Conservation (phyloP, 2,113 vertebrate species). For the Tor tambroides region DNA sequence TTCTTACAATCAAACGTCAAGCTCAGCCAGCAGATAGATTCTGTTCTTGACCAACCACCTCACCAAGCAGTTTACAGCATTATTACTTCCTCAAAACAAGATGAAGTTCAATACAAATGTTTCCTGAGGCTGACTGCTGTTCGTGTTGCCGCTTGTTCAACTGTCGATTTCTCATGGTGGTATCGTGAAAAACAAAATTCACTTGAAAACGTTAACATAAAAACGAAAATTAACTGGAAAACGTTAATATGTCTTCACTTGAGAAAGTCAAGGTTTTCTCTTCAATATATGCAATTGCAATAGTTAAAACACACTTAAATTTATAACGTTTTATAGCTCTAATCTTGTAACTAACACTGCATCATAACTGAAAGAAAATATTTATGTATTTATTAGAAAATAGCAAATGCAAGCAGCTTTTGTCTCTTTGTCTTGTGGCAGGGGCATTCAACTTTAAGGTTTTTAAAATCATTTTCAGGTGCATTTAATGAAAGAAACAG, state of each 20-base stretch:
- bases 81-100: neutral
- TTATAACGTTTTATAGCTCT: no score
- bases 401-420: neutral
- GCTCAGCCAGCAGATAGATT: neutral
- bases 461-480: no score
- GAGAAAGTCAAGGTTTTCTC: no score
- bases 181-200: neutral
- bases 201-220: neutral
- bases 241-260: no score
- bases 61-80: no score
- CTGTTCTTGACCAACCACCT: no score
- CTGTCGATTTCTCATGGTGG: neutral
- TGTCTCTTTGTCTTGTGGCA: neutral
- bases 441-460: no score
- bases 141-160: neutral
- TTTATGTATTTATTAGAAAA: neutral
- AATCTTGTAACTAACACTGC: no score
- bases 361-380: no score
- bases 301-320: no score
- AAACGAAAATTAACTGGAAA: no score
- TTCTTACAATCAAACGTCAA: neutral
- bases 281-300: no score
- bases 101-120: neutral
- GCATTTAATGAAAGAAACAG: neutral
- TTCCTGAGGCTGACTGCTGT: neutral